phyloP scores from a whole-genome alignment of 1,140 invertebrate genomes.

The Trichogramma pretiosum region DNA sequence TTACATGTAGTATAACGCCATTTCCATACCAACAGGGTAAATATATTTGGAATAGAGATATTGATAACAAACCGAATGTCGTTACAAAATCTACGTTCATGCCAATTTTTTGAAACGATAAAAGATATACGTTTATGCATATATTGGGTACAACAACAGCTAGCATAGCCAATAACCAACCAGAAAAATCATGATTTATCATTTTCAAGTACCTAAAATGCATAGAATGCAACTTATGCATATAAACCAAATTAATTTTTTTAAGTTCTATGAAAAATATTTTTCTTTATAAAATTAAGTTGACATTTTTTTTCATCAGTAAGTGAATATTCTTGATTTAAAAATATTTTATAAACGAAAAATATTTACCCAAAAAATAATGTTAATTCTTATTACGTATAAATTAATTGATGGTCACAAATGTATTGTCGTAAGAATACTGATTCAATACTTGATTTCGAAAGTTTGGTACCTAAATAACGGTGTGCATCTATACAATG shows the following conservation, averaged over 20 bases:
- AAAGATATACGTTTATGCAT: constrained; percentile 3
- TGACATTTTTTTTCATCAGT: no score
- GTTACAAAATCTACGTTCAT: neutral
- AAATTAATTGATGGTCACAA: neutral
- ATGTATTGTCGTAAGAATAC: neutral
- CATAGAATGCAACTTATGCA: no score
- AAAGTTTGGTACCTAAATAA: neutral
- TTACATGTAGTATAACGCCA: constrained; percentile 6
- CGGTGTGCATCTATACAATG: neutral
- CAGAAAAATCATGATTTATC: neutral
- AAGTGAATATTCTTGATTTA: no score
- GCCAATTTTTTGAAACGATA: neutral
- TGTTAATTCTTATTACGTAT: neutral
- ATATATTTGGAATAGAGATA: constrained; percentile 1
- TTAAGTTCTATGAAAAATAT: no score
- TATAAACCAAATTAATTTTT: neutral
- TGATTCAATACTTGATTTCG: neutral
- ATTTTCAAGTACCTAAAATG: neutral
- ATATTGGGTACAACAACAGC: constrained; percentile 2
- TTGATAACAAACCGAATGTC: neutral
- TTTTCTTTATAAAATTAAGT: no score
- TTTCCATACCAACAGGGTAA: constrained; percentile 12
- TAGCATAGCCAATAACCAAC: neutral
- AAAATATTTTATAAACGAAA: no score
- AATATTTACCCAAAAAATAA: no score